phyloP scores from a whole-genome alignment of 2,113 vertebrate genomes.

The Microtus oregoni region DNA sequence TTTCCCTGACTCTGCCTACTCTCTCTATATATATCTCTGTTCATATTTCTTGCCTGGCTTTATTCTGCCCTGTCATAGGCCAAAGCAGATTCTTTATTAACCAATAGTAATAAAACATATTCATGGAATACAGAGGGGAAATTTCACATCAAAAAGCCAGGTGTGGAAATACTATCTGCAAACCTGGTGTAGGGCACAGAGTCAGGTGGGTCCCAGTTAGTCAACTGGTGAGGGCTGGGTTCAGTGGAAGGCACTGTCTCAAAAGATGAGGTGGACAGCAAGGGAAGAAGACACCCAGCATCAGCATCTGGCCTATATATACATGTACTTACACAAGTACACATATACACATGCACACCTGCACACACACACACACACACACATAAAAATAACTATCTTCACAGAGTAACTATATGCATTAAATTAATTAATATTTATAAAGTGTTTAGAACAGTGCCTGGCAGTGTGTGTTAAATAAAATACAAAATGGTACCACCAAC shows the following conservation, averaged over 20 bases:
- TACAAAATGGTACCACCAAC: not conserved
- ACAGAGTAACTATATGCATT: not conserved
- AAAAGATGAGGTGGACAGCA: not conserved
- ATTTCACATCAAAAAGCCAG: not conserved
- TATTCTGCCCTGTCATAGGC: too few relatives aligned
- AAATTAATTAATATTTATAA: constrained; percentile 33
- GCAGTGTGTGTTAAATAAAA: constrained; percentile 10
- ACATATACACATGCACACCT: not conserved
- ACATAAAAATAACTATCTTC: not conserved
- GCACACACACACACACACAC: not conserved
- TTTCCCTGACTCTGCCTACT: too few relatives aligned
- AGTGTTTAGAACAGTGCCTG: not conserved
- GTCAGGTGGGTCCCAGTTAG: not conserved
- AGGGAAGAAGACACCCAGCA: not conserved
- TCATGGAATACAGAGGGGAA: too few relatives aligned
- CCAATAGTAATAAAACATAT: too few relatives aligned
- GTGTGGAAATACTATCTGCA: not conserved
- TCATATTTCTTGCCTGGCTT: too few relatives aligned
- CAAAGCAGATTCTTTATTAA: too few relatives aligned
- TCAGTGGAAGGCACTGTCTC: not conserved
- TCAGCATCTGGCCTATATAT: too few relatives aligned
- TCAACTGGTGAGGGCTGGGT: not conserved
- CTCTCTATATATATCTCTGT: too few relatives aligned
- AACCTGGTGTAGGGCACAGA: not conserved
- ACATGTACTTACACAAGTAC: too few relatives aligned